phyloP scores from a whole-genome alignment of 1,140 invertebrate species.

The Bradysia coprophila region DNA sequence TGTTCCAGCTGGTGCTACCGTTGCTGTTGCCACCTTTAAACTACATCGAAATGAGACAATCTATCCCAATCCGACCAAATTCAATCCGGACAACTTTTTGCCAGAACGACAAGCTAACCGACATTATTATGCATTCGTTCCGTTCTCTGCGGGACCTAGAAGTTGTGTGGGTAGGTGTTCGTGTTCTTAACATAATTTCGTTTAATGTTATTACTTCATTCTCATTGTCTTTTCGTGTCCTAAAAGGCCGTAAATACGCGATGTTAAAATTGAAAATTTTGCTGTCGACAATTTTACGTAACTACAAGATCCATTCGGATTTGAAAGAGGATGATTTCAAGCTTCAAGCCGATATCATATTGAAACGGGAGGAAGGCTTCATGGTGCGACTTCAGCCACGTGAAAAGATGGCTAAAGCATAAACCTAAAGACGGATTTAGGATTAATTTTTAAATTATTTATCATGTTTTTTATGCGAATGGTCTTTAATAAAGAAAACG shows the following conservation, averaged over 20 bases:
- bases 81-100: conserved; percentile 69
- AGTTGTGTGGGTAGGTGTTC: conserved; percentile 54
- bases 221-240: not conserved
- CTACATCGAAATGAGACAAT: conserved; percentile 49
- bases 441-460: not conserved
- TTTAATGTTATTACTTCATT: conserved; percentile 1
- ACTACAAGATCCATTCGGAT: conserved; percentile 51
- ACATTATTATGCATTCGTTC: conserved; percentile 70
- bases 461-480: no score
- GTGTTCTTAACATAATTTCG: conserved; percentile 3
- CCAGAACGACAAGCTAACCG: conserved; percentile 52
- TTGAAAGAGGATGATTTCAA: conserved; percentile 49
- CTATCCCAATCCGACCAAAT: conserved; percentile 59
- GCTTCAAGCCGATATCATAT: conserved; percentile 62
- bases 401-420: conserved; percentile 13
- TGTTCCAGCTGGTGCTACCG: conserved; percentile 41
- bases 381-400: conserved; percentile 47
- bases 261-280: conserved; percentile 75
- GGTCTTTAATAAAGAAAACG: no score
- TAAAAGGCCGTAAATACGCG: conserved; percentile 66
- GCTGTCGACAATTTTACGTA: conserved; percentile 66
- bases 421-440: not conserved
- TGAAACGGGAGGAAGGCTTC: conserved; percentile 64
- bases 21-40: conserved; percentile 40
- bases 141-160: conserved; percentile 69